Percentiles rank a stretch among this genome's conserved stretches.
Evolutionary conservation across 2,888 invertebrate species (phyloP).

Genomic region (Cosmopolites sordidus): DNA sequence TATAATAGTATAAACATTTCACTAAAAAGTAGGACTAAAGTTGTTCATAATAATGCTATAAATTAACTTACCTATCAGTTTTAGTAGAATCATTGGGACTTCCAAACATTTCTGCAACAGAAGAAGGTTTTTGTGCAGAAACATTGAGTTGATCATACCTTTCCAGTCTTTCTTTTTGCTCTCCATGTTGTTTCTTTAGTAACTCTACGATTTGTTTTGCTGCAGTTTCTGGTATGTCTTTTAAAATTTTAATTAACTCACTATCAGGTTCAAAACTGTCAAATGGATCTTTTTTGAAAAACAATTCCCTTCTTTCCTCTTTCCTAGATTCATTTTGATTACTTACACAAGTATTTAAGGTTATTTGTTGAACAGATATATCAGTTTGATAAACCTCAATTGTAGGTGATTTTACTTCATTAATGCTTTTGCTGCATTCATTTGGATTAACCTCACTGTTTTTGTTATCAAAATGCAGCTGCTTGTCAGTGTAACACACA

Average conservation of each 20-base stretch:
- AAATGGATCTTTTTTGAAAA: constrained; percentile 23
- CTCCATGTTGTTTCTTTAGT: constrained; percentile 35
- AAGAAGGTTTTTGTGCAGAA: constrained; percentile 3
- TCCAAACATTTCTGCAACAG: constrained; percentile 2
- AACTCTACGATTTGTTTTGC: constrained; percentile 39
- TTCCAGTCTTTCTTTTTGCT: constrained; percentile 28
- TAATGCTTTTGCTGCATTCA: constrained; percentile 9
- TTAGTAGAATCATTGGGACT: constrained; percentile 2
- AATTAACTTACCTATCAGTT: constrained; percentile 1
- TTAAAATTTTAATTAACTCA: constrained; percentile 32
- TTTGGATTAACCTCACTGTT: constrained; percentile 5
- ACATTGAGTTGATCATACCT: constrained; percentile 18
- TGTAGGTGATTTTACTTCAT: constrained; percentile 27
- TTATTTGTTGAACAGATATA: constrained; percentile 37
- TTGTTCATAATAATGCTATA: too few relatives aligned
- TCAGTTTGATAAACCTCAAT: constrained; percentile 39
- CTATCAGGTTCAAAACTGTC: constrained; percentile 30
- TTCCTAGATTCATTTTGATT: constrained; percentile 10
- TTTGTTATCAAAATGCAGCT: too few relatives aligned
- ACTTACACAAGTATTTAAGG: constrained; percentile 29
- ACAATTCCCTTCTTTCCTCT: constrained; percentile 16
- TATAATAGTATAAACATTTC: too few relatives aligned
- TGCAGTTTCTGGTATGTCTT: constrained; percentile 37
- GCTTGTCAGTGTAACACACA: constrained; percentile 23
- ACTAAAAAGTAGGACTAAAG: not conserved